phyloP scores from a whole-genome alignment of 1,140 invertebrate genomes.

The Eupristina koningsbergeri region DNA sequence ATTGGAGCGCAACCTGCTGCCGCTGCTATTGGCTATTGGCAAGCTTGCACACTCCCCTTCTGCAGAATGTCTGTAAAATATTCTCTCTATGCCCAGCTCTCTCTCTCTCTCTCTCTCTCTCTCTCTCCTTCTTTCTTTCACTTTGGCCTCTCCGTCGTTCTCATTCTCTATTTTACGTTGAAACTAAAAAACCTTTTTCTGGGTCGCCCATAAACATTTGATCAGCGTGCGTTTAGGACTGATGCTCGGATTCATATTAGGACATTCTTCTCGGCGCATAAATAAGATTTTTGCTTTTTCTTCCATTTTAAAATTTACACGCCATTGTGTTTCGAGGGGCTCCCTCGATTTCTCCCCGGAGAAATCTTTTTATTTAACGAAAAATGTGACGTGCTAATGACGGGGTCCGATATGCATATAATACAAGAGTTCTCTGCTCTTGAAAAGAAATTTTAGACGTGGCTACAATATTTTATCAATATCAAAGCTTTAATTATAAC shows the following conservation, averaged over 20 bases:
- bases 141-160: not conserved
- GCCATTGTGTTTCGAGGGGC: not conserved
- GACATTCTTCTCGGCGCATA: conserved; percentile 10
- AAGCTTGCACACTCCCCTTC: conserved; percentile 43
- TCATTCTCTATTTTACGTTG: conserved; percentile 7
- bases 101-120: conserved; percentile 4
- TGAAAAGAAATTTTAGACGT: not conserved
- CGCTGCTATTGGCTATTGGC: conserved; percentile 51
- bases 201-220: conserved; percentile 37
- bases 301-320: conserved; percentile 25
- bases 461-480: too few species aligned
- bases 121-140: not conserved
- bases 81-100: conserved; percentile 26
- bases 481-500: too few species aligned
- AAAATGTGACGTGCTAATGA: not conserved
- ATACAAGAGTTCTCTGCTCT: not conserved
- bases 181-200: conserved; percentile 35
- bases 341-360: not conserved
- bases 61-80: conserved; percentile 49
- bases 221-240: conserved; percentile 25
- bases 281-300: conserved; percentile 28
- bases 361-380: not conserved
- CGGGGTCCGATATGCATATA: not conserved
- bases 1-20: conserved; percentile 45
- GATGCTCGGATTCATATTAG: conserved; percentile 33